Percentiles rank a stretch among this genome's conserved stretches.
Conservation (phyloP, 2,113 vertebrate genomes). For the Maccullochella peelii region DNA sequence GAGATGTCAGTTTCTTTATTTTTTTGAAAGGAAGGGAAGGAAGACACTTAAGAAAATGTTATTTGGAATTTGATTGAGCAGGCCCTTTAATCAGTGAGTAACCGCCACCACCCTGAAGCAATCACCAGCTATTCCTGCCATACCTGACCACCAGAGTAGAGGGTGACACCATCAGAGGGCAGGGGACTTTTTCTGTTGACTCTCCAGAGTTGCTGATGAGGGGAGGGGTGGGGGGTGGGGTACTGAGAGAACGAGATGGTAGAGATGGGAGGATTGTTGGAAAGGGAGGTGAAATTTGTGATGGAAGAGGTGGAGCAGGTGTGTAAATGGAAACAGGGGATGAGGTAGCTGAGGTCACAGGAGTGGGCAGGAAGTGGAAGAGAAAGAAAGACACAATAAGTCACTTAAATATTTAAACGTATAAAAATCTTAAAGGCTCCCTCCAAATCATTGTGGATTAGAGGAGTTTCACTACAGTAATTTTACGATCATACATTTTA, state of each 20-base stretch:
- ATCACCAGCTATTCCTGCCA: background rate
- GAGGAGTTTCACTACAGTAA: background rate
- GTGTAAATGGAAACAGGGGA: slow-evolving; percentile 37
- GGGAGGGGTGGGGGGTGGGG: background rate
- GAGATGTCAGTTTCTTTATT: background rate
- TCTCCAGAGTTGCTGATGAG: background rate
- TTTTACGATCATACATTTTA: background rate
- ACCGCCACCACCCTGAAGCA: background rate
- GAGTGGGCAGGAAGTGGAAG: background rate
- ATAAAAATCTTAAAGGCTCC: background rate
- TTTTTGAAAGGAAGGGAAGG: background rate
- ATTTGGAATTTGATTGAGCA: background rate
- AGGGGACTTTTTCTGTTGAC: background rate
- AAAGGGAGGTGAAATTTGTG: slow-evolving; percentile 33
- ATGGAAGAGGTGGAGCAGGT: slow-evolving; percentile 14
- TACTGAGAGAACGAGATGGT: background rate
- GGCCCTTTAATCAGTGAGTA: background rate
- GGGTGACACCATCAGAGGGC: slow-evolving; percentile 63
- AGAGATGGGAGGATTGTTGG: background rate
- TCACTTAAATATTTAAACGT: slow-evolving; percentile 10
- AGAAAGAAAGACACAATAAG: slow-evolving; percentile 39
- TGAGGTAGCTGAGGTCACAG: slow-evolving; percentile 47
- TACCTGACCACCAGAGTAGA: slow-evolving; percentile 75
- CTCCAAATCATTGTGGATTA: background rate
- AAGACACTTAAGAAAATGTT: background rate